Evolutionary conservation across 2,113 vertebrate genomes (phyloP).

Genomic region (Python bivittatus): DNA sequence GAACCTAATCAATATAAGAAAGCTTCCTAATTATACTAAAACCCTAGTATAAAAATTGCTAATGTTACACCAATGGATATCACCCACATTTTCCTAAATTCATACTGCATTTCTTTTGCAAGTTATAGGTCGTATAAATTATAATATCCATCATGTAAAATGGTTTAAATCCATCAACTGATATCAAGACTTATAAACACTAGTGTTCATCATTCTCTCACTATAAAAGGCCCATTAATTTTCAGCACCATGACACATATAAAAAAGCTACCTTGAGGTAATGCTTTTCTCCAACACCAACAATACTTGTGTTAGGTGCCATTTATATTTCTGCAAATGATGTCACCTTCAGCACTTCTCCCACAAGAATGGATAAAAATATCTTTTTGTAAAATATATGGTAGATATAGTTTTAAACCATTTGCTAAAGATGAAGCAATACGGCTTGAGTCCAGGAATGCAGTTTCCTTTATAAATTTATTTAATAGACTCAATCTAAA

Average conservation of each 20-base stretch:
- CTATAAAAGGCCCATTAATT: conserved; percentile 18
- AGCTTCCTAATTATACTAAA: neutral
- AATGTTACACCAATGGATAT: neutral
- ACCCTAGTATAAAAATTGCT: neutral
- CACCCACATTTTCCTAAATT: neutral
- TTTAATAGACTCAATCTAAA: neutral
- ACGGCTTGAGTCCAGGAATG: neutral
- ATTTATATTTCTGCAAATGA: conserved; percentile 45
- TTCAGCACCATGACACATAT: conserved; percentile 16
- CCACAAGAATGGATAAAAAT: conserved; percentile 45
- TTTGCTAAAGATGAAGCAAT: conserved; percentile 17
- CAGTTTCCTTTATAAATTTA: neutral
- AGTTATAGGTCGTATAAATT: neutral
- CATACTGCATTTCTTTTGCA: neutral
- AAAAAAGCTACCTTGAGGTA: conserved; percentile 25
- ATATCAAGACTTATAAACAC: conserved; percentile 17
- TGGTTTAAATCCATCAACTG: conserved; percentile 25
- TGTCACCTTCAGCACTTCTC: conserved; percentile 47
- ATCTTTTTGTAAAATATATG: neutral
- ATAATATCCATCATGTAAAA: neutral
- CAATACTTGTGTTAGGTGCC: conserved; percentile 39
- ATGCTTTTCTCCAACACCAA: conserved; percentile 38
- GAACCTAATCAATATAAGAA: neutral
- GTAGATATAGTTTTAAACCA: conserved; percentile 41
- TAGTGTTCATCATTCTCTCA: conserved; percentile 14